Percentiles rank a stretch among this genome's conserved stretches.
phyloP scores from a whole-genome alignment of 1,140 invertebrate species.

The Bombus sylvicola region DNA sequence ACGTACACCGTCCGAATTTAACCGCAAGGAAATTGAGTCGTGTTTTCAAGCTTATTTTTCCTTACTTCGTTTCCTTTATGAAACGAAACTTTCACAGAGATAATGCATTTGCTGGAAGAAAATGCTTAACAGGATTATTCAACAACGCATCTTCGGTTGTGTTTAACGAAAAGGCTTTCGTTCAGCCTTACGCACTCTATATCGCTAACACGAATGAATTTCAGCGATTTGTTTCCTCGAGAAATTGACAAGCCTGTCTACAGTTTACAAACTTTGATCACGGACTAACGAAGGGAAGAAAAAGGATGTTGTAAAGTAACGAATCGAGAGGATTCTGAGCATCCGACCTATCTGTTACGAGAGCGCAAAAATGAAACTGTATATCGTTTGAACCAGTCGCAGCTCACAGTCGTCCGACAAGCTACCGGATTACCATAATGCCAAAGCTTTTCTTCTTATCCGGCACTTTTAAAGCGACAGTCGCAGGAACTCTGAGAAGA shows the following conservation, averaged over 20 bases:
- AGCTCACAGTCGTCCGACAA: slow-evolving; percentile 44
- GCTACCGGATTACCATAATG: slow-evolving; percentile 67
- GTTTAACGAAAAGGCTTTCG: not conserved
- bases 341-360: not conserved
- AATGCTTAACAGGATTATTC: not conserved
- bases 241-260: not conserved
- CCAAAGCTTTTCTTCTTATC: slow-evolving; percentile 69
- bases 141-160: not conserved
- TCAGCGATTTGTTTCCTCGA: not conserved
- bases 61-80: not conserved
- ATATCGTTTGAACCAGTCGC: slow-evolving; percentile 34
- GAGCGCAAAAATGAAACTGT: slow-evolving; percentile 45
- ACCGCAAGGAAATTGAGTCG: slow-evolving; percentile 16
- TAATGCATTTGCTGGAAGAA: not conserved
- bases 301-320: not conserved
- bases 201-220: not conserved
- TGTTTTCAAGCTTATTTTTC: slow-evolving; percentile 8
- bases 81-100: not conserved
- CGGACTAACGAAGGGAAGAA: too few species aligned
- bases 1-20: slow-evolving; percentile 36
- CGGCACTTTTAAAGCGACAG: slow-evolving; percentile 65
- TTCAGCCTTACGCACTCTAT: not conserved
- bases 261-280: too few species aligned
- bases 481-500: slow-evolving; percentile 60
- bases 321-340: slow-evolving; percentile 23